Base-by-base conservation (phyloP, 1,140 invertebrate species). In the Zaprionus ghesquierei region DNA sequence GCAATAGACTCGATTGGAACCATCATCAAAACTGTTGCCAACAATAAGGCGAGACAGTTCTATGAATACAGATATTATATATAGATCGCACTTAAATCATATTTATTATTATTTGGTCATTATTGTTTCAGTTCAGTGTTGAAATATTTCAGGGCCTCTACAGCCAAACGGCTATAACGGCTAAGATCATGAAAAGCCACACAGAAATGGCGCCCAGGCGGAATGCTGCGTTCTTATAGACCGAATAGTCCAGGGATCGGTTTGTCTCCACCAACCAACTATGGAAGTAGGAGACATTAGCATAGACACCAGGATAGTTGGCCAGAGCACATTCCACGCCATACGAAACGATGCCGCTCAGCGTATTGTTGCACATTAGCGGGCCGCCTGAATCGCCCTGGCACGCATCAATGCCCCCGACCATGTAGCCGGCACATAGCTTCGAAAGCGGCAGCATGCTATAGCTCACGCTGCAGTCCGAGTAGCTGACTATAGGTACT, bases 291-390 rank as follows among this genome's bases (percentile, higher is more conserved):
- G 94, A 93, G 0, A 96, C 94, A 69, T 94, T 93, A 0, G 95
- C 94, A 82, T 95, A 95, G 18, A 95, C 93, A 2, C 94, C 94
- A 2, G 95, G 94, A 71, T 90, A 92, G 0, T 91, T 89, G 0
- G 92, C 78, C 29, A 85, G 53, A 0, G 92, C 94, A 75, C 95
- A 96, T 0, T 93, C 93, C 18, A 92, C 79, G 13, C 95, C 95
- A 92, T 93, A 95, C 18, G 93, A 94, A 2, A 93, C 92, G 4
- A 94, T 79, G 0, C 94, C 94, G 1, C 78, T 82, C 27, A 94
- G 70, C 18, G 78, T 33, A n/a, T 74, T 60, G 22, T 69, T 58
- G 27, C 81, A 89, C 15, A 68, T 74, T 50, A 93, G 23, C 5
- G 90, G 90, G 25, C 92, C 89, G 9, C 91, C 91, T 15, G 92